A percentile compares a stretch with the other conserved stretches of the same genome.
Conservation (phyloP, 2,797 vertebrate genomes). For the Moxostoma hubbsi region DNA sequence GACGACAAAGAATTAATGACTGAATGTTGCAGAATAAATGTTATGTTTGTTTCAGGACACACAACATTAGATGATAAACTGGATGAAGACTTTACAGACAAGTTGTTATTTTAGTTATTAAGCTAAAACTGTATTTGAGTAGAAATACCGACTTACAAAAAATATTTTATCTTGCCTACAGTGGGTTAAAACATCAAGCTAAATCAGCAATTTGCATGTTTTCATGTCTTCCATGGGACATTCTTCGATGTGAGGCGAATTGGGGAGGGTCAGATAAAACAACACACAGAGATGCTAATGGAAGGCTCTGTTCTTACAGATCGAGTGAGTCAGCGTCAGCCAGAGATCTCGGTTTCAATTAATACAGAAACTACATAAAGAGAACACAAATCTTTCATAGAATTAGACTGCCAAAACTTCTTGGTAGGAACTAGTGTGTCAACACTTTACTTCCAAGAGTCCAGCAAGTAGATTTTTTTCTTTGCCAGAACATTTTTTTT, state of each 20-base stretch:
- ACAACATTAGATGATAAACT: too few species aligned
- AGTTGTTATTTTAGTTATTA: background rate
- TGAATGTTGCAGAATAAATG: background rate
- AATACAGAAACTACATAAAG: slow-evolving; percentile 14
- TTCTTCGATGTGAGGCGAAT: background rate
- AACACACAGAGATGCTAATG: slow-evolving; percentile 1
- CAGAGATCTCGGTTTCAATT: background rate
- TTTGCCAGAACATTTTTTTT: background rate
- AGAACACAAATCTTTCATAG: background rate
- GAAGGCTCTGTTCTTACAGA: background rate
- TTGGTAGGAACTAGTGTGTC: background rate
- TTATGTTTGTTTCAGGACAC: too few species aligned
- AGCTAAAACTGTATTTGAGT: background rate
- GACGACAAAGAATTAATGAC: background rate
- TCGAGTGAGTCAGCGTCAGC: background rate
- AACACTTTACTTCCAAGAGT: background rate
- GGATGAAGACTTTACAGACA: too few species aligned
- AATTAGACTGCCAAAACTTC: background rate
- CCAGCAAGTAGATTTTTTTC: background rate
- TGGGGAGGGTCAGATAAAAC: background rate
- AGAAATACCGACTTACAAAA: too few species aligned
- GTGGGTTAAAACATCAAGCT: too few species aligned
- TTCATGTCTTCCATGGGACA: background rate
- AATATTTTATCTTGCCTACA: too few species aligned
- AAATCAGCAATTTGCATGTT: background rate